Percentiles rank a stretch among this genome's conserved stretches.
Evolutionary conservation across 2,797 vertebrate species (phyloP).

Genomic region (Melanotaenia parkinsoni): DNA sequence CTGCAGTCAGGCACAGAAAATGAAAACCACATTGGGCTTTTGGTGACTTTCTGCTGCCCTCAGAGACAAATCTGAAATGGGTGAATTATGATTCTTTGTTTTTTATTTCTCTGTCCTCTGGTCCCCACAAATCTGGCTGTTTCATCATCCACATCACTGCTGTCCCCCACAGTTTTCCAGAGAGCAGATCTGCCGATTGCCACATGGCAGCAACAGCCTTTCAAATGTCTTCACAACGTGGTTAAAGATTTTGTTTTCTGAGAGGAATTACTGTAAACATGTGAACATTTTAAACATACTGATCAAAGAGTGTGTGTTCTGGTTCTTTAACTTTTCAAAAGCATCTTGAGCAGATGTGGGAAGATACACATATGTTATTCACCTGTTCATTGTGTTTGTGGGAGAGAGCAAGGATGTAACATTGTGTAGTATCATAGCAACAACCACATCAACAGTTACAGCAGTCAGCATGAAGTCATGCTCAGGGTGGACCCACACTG

Average conservation of each 20-base stretch:
- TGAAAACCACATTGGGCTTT: slow-evolving; percentile 75
- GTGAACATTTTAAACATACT: slow-evolving; percentile 32
- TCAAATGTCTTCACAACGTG: slow-evolving; percentile 26
- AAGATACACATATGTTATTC: slow-evolving; percentile 32
- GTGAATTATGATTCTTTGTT: slow-evolving; percentile 62
- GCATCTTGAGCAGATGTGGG: slow-evolving; percentile 34
- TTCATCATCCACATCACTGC: slow-evolving; percentile 43
- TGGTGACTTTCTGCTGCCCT: slow-evolving; percentile 40
- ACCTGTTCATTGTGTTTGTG: slow-evolving; percentile 30
- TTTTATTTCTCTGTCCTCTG: slow-evolving; percentile 35
- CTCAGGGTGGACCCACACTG: slow-evolving; percentile 24
- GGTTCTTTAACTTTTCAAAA: slow-evolving; percentile 22
- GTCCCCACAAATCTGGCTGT: slow-evolving; percentile 47
- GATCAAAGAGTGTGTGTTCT: slow-evolving; percentile 13
- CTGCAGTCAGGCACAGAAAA: slow-evolving; percentile 54
- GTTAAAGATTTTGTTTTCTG: slow-evolving; percentile 25
- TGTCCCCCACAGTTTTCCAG: slow-evolving; percentile 53
- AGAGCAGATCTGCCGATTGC: slow-evolving; percentile 44
- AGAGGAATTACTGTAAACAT: slow-evolving; percentile 29
- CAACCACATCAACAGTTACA: slow-evolving; percentile 49
- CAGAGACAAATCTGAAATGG: slow-evolving; percentile 51
- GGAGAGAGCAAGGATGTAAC: slow-evolving; percentile 24
- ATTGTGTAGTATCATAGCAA: slow-evolving; percentile 22
- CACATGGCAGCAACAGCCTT: slow-evolving; percentile 53
- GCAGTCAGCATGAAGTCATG: slow-evolving; percentile 51